A percentile compares a stretch with the other conserved stretches of the same genome.
phyloP scores from a whole-genome alignment of 2,797 vertebrate genomes.

The Acanthurus tractus region DNA sequence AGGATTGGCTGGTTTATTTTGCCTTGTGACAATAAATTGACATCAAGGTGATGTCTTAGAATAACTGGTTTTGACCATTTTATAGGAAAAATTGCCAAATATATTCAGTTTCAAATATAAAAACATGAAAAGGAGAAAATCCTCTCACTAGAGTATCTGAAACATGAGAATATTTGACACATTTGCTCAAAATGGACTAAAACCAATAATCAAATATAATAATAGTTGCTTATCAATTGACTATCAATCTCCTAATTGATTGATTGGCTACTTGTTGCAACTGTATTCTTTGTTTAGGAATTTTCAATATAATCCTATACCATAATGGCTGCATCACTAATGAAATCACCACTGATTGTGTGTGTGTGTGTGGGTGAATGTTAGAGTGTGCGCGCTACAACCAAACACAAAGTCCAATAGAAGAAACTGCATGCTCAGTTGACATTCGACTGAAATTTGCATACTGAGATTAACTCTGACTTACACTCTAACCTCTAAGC shows the following conservation, averaged over 20 bases:
- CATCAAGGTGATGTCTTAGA: background rate
- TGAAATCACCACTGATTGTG: background rate
- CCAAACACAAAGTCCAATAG: background rate
- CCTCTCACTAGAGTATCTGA: background rate
- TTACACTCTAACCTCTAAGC: background rate
- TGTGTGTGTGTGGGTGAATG: background rate
- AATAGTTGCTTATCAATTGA: background rate
- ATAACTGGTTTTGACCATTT: background rate
- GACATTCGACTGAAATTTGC: slow-evolving; percentile 14
- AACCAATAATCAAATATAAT: background rate
- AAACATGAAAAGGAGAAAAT: background rate
- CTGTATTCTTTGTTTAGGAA: background rate
- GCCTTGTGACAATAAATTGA: slow-evolving; percentile 8
- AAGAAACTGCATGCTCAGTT: background rate
- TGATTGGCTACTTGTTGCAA: background rate
- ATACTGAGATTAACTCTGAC: background rate
- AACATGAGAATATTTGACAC: background rate
- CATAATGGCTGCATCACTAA: background rate
- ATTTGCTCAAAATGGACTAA: background rate
- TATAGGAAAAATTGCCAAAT: background rate
- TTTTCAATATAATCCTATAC: background rate
- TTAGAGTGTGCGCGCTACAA: background rate
- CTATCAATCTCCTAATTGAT: background rate
- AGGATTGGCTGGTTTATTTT: background rate
- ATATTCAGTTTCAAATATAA: background rate